phyloP scores from a whole-genome alignment of 2,888 invertebrate species.

The Drosophila phalerata region DNA sequence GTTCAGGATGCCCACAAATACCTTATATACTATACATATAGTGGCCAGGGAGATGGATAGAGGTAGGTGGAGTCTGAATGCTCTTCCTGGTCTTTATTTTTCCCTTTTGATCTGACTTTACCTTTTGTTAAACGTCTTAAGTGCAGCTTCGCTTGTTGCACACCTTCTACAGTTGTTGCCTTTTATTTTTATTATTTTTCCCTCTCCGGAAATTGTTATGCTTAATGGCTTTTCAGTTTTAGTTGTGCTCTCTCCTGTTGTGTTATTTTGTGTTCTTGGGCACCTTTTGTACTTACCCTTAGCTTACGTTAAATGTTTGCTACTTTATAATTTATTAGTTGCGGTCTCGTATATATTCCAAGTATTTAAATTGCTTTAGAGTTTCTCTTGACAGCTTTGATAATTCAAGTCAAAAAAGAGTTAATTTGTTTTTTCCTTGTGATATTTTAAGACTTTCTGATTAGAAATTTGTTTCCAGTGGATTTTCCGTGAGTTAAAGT shows the following conservation, averaged over 20 bases:
- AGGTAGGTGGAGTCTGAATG: background rate
- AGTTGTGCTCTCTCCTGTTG: constrained; percentile 21
- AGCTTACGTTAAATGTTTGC: constrained; percentile 29
- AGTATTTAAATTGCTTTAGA: constrained; percentile 23
- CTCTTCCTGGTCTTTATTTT: constrained; percentile 21
- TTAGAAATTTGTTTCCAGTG: constrained; percentile 16
- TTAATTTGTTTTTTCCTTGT: constrained; percentile 22
- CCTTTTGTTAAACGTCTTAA: constrained; percentile 70
- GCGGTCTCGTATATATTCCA: constrained; percentile 20
- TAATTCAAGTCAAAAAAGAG: constrained; percentile 17
- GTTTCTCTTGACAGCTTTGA: constrained; percentile 17
- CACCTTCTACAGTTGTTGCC: constrained; percentile 48
- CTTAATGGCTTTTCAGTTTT: constrained; percentile 65
- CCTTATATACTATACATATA: background rate
- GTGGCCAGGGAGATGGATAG: too few relatives aligned
- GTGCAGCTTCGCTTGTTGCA: constrained; percentile 70
- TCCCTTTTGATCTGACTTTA: constrained; percentile 53
- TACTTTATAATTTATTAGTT: constrained; percentile 60
- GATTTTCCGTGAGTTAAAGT: constrained; percentile 37
- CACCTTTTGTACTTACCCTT: constrained; percentile 16
- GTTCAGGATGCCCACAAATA: constrained; percentile 23
- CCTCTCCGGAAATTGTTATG: constrained; percentile 74
- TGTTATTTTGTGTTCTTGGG: constrained; percentile 8
- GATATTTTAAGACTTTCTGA: constrained; percentile 16
- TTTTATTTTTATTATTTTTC: constrained; percentile 28